Evolutionary conservation across 2,797 vertebrate species (phyloP).

Genomic region (Spheniscus humboldti): DNA sequence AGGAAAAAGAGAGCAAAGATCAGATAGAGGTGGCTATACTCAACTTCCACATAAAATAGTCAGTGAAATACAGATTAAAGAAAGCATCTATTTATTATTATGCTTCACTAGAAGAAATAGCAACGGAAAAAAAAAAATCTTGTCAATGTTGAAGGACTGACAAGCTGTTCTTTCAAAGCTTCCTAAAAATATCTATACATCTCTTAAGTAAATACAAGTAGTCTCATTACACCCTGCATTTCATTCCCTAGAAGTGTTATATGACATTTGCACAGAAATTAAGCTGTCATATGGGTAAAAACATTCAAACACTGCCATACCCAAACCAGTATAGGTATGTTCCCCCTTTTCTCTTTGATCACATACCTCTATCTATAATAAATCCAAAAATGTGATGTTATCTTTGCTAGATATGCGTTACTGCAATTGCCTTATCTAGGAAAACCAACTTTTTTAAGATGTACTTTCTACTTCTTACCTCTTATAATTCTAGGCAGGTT

Average conservation of each 20-base stretch:
- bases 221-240: neutral
- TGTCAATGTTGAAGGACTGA: neutral
- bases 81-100: neutral
- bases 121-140: neutral
- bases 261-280: neutral
- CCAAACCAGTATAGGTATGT: neutral
- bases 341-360: neutral
- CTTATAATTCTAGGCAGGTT: neutral
- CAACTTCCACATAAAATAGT: neutral
- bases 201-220: neutral
- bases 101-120: neutral
- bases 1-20: neutral
- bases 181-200: neutral
- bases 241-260: neutral
- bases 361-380: neutral
- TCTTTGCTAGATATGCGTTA: rapidly evolving
- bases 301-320: neutral
- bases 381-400: neutral
- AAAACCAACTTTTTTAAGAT: neutral
- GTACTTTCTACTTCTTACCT: neutral
- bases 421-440: neutral
- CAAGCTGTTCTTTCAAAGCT: neutral
- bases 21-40: neutral
- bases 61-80: neutral
- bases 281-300: neutral